A percentile compares a stretch with the other conserved stretches of the same genome.
Conservation (phyloP, 2,113 vertebrate species). For the Condylura cristata region DNA sequence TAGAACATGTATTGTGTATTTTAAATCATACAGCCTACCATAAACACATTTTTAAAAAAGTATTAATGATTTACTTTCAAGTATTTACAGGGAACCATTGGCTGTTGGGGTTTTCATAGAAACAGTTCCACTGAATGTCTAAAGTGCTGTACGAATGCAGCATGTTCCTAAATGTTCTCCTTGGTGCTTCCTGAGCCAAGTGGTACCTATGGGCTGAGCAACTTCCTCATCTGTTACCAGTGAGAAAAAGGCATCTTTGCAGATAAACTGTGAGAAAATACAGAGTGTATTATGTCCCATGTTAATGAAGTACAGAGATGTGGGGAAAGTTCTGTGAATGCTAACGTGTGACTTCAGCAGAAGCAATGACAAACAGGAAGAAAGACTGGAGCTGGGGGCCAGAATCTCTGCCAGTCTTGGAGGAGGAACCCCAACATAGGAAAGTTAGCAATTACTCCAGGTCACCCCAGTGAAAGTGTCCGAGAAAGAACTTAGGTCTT, state of each 20-base stretch:
- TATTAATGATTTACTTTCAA: conserved; percentile 18
- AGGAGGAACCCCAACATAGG: neutral
- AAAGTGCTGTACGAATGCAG: neutral
- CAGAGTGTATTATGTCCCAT: neutral
- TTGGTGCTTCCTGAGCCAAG: neutral
- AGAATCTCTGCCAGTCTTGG: neutral
- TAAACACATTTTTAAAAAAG: neutral
- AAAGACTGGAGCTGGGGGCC: neutral
- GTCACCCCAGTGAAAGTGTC: neutral
- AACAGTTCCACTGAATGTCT: neutral
- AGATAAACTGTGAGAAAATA: neutral
- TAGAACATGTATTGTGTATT: neutral
- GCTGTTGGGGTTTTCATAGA: neutral
- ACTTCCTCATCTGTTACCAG: neutral
- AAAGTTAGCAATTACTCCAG: neutral
- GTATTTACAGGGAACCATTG: neutral
- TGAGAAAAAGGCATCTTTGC: neutral
- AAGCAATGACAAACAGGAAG: neutral
- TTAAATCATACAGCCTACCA: neutral
- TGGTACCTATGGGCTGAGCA: neutral
- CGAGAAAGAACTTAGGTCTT: neutral
- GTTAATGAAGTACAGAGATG: neutral
- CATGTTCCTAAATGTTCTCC: neutral
- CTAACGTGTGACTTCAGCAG: neutral
- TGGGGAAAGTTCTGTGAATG: neutral